Conservation (phyloP, 2,888 invertebrate species). For the Aspidiotus destructor region DNA sequence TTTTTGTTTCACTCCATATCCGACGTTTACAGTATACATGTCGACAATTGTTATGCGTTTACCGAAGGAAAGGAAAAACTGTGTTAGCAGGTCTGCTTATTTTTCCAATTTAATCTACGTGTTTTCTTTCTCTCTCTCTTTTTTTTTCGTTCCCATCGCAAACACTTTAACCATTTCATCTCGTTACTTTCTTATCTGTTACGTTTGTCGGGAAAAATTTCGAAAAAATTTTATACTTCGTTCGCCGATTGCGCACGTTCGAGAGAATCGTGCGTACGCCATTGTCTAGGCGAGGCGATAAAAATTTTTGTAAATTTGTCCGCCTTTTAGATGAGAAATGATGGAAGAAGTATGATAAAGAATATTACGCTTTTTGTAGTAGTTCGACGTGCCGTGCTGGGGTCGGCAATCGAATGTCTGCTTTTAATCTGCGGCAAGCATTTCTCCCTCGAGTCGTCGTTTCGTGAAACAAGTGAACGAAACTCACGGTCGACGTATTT, state of each 20-base stretch:
- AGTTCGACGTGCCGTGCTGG: not conserved
- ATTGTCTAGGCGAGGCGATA: too few relatives aligned
- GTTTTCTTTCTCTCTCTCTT: not conserved
- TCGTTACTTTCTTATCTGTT: not conserved
- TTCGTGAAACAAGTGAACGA: not conserved
- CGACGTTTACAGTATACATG: not conserved
- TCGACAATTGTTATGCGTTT: not conserved
- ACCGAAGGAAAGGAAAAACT: not conserved
- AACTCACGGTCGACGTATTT: not conserved
- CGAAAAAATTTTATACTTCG: too few relatives aligned
- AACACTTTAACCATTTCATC: not conserved
- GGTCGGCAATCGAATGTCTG: not conserved
- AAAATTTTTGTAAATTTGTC: too few relatives aligned
- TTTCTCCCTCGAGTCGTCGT: not conserved
- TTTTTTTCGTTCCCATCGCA: not conserved
- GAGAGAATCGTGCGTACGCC: too few relatives aligned
- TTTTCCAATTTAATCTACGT: conserved; percentile 4
- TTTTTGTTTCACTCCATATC: not conserved
- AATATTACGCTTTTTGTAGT: too few relatives aligned
- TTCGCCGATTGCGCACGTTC: too few relatives aligned
- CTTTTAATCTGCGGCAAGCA: not conserved
- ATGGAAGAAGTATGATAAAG: too few relatives aligned
- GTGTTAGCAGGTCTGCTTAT: conserved; percentile 4
- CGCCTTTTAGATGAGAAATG: too few relatives aligned
- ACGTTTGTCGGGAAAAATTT: not conserved